phyloP scores from a whole-genome alignment of 2,888 invertebrate species.

The Chymomyza procnemis region DNA sequence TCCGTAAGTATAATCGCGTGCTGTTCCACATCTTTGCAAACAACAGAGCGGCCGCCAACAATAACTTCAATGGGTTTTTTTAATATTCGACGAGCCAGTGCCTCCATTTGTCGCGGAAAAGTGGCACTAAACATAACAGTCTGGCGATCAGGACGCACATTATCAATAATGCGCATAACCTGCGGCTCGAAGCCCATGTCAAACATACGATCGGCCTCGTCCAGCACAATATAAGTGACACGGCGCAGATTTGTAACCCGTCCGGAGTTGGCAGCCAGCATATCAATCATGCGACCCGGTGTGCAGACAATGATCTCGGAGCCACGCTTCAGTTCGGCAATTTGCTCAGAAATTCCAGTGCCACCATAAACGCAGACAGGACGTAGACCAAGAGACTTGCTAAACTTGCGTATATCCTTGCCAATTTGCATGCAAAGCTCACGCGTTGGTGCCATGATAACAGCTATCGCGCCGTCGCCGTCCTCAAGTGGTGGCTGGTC shows the following conservation, averaged over 20 bases:
- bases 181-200: constrained; percentile 97
- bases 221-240: constrained; percentile 97
- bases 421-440: constrained; percentile 99
- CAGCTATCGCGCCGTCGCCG: constrained; percentile 96
- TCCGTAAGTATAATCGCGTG: constrained; percentile 95
- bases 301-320: constrained; percentile 99
- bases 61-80: constrained; percentile 97
- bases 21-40: constrained; percentile 98
- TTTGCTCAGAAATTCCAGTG: constrained; percentile 94
- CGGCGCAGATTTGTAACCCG: constrained; percentile 97
- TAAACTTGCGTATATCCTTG: constrained; percentile 96
- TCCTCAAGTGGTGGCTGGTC: constrained; percentile 97
- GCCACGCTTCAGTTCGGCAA: constrained; percentile 96
- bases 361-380: constrained; percentile 99
- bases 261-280: constrained; percentile 98
- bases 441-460: constrained; percentile 98
- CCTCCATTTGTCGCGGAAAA: constrained; percentile 99
- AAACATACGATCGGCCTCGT: constrained; percentile 99
- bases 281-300: constrained; percentile 99
- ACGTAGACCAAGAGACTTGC: constrained; percentile 89
- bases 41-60: constrained; percentile 97
- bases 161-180: constrained; percentile 96
- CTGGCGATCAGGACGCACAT: constrained; percentile 96
- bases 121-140: constrained; percentile 99
- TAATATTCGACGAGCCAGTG: constrained; percentile 94